A percentile compares a stretch with the other conserved stretches of the same genome.
phyloP scores from a whole-genome alignment of 1,140 invertebrate species.

The Sminthurinus signatus region DNA sequence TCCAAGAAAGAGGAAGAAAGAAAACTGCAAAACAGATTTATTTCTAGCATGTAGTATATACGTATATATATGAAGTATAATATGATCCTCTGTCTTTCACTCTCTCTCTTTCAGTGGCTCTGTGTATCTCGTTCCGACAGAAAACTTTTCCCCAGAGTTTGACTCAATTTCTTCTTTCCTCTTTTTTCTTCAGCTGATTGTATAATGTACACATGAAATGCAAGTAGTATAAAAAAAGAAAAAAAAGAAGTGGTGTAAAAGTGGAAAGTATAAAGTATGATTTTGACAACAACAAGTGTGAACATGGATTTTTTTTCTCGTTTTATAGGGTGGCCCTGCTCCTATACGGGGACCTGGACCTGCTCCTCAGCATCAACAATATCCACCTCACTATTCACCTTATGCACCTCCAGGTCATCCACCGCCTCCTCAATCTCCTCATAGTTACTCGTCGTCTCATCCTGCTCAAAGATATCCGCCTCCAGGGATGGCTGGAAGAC shows the following conservation, averaged over 20 bases:
- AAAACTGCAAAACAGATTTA: no score
- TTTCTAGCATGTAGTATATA: no score
- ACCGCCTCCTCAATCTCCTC: constrained; percentile 31
- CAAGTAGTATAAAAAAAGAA: not conserved
- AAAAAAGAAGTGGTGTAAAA: not conserved
- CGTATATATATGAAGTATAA: no score
- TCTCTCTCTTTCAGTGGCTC: not conserved
- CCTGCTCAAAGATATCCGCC: constrained; percentile 32
- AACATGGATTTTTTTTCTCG: no score
- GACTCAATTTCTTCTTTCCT: not conserved
- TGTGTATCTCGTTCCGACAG: not conserved
- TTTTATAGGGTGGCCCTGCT: constrained; percentile 24
- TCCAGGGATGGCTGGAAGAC: constrained; percentile 36
- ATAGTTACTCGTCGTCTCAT: constrained; percentile 37
- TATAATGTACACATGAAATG: not conserved
- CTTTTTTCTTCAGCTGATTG: no score
- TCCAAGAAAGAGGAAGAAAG: no score
- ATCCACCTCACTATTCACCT: constrained; percentile 36
- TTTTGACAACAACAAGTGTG: no score
- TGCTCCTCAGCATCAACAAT: constrained; percentile 24
- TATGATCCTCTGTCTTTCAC: not conserved
- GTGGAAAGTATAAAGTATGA: no score
- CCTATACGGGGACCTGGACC: constrained; percentile 7
- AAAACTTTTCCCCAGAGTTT: not conserved
- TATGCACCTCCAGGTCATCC: constrained; percentile 48